phyloP scores from a whole-genome alignment of 2,888 invertebrate species.

The Ochropleura leucogaster region DNA sequence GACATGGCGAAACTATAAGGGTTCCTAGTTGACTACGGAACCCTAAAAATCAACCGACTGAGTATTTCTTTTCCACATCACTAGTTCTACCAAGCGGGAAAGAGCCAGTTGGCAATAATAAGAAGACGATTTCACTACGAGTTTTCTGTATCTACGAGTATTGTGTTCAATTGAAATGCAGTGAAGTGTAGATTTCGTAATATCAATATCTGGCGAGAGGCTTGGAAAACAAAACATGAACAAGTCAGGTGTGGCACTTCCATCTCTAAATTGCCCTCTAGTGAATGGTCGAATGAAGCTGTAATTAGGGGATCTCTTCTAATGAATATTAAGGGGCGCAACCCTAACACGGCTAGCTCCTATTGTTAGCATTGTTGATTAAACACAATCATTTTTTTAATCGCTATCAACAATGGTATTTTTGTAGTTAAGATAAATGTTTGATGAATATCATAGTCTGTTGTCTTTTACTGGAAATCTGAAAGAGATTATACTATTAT shows the following conservation, averaged over 20 bases:
- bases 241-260: constrained; percentile 86
- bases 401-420: constrained; percentile 70
- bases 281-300: constrained; percentile 78
- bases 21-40: too few relatives aligned
- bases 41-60: constrained; percentile 35
- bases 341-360: constrained; percentile 77
- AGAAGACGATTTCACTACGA: constrained; percentile 73
- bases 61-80: constrained; percentile 51
- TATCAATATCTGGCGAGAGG: constrained; percentile 84
- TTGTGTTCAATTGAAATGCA: constrained; percentile 80
- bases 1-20: too few relatives aligned
- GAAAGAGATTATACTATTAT: too few relatives aligned
- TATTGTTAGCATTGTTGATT: constrained; percentile 80
- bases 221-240: constrained; percentile 81
- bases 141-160: constrained; percentile 70
- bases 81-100: constrained; percentile 36
- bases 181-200: constrained; percentile 78
- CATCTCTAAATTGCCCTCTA: constrained; percentile 73
- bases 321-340: constrained; percentile 88
- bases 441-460: constrained; percentile 33
- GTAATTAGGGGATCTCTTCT: constrained; percentile 86
- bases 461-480: constrained; percentile 1
- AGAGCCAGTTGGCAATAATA: constrained; percentile 61
- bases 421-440: constrained; percentile 47
- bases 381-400: constrained; percentile 83